phyloP scores from a whole-genome alignment of 2,113 vertebrate genomes.

The Ia io region DNA sequence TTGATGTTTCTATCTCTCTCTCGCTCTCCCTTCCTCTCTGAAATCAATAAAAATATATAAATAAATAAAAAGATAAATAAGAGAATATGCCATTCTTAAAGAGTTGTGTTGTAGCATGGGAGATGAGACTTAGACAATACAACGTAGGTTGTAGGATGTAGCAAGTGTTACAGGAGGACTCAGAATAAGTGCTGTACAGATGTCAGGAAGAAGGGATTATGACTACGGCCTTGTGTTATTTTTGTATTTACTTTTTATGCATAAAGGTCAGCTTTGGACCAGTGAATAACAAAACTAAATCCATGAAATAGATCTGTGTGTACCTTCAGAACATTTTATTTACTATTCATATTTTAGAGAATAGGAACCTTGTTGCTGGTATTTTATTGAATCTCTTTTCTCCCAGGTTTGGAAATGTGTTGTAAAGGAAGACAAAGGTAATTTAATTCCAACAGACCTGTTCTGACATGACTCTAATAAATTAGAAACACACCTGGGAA shows the following conservation, averaged over 20 bases:
- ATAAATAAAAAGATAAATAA: not conserved
- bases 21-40: too few species aligned
- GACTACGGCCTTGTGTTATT: not conserved
- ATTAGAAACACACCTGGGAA: constrained; percentile 48
- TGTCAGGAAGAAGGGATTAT: not conserved
- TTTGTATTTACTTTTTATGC: not conserved
- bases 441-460: constrained; percentile 56
- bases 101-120: not conserved
- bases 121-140: not conserved
- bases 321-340: constrained; percentile 24
- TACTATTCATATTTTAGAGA: constrained; percentile 30
- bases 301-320: not conserved
- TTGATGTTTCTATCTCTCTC: too few species aligned
- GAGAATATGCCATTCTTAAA: not conserved
- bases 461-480: constrained; percentile 48
- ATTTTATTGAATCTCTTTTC: not conserved
- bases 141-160: too few species aligned
- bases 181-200: not conserved
- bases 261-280: not conserved
- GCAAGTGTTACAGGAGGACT: not conserved
- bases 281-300: not conserved
- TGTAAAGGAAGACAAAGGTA: not conserved
- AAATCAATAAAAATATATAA: too few species aligned
- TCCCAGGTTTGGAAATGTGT: not conserved
- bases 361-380: not conserved